Conservation (phyloP, 2,113 vertebrate species). For the Cochlearius cochlearius region DNA sequence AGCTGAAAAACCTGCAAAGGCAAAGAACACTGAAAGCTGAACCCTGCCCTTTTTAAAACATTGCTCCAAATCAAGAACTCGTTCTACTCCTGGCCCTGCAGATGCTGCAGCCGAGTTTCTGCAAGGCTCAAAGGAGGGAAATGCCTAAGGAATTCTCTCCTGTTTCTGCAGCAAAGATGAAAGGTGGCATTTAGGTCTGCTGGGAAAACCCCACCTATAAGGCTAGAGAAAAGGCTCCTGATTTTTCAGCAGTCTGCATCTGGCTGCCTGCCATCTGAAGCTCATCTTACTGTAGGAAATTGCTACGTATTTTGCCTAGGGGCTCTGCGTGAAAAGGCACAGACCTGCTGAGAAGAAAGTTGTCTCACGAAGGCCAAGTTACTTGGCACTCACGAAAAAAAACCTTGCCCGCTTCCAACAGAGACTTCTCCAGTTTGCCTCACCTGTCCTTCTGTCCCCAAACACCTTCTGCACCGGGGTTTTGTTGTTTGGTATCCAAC, state of each 20-base stretch:
- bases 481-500: not conserved
- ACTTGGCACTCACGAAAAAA: not conserved
- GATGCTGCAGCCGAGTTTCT: not conserved
- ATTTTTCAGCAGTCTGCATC: not conserved
- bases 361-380: not conserved
- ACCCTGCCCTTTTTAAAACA: not conserved
- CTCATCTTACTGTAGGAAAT: not conserved
- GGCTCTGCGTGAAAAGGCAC: not conserved
- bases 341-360: not conserved
- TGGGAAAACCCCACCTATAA: constrained; percentile 16
- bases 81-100: not conserved
- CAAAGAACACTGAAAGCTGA: not conserved
- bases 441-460: not conserved
- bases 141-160: constrained; percentile 1
- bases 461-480: not conserved
- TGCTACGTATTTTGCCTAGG: not conserved
- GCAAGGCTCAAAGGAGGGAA: not conserved
- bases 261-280: not conserved
- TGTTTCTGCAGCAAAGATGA: not conserved
- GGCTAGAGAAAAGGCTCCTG: not conserved
- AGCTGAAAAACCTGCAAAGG: not conserved
- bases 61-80: not conserved
- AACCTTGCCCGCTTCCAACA: accelerated
- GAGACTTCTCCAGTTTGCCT: not conserved
- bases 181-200: not conserved